Percentiles rank a stretch among this genome's conserved stretches.
These are phyloP conservation scores for Rhagonycha fulva DNA, from an alignment of 2,888 invertebrate species.

Conservation along the genomic window DNA sequence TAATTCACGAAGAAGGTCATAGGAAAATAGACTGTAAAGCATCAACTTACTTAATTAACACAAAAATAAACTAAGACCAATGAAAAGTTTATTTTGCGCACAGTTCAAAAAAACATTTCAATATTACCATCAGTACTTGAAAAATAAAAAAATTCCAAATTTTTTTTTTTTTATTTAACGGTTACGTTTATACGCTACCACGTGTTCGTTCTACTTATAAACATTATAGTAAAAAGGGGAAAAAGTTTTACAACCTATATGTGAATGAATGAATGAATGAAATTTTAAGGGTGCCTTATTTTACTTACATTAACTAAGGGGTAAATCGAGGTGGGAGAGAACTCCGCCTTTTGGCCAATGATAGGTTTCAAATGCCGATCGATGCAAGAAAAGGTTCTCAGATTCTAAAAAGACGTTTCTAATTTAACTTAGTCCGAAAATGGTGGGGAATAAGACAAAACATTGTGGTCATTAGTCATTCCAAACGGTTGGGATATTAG, in stretches of 20 bases:
- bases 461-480: conserved; percentile 56
- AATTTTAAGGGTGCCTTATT: conserved; percentile 32
- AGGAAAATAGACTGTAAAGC: conserved; percentile 12
- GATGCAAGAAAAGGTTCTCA: conserved; percentile 57
- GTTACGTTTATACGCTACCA: conserved; percentile 10
- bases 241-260: conserved; percentile 14
- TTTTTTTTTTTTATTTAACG: background rate
- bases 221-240: conserved; percentile 25
- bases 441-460: conserved; percentile 48
- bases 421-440: conserved; percentile 46
- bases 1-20: conserved; percentile 43
- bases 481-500: conserved; percentile 54
- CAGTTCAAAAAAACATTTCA: background rate
- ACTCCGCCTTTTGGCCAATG: conserved; percentile 55
- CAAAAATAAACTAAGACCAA: background rate
- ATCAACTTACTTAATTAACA: background rate
- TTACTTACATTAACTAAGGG: conserved; percentile 40
- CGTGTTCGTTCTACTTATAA: conserved; percentile 21
- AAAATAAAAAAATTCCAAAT: background rate
- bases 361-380: conserved; percentile 45
- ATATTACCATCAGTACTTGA: background rate
- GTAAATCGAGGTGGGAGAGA: conserved; percentile 45
- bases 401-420: conserved; percentile 57
- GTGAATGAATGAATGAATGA: conserved; percentile 37
- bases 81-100: background rate